Evolutionary conservation across 2,797 vertebrate genomes (phyloP).

Genomic region (Columba guinea): DNA sequence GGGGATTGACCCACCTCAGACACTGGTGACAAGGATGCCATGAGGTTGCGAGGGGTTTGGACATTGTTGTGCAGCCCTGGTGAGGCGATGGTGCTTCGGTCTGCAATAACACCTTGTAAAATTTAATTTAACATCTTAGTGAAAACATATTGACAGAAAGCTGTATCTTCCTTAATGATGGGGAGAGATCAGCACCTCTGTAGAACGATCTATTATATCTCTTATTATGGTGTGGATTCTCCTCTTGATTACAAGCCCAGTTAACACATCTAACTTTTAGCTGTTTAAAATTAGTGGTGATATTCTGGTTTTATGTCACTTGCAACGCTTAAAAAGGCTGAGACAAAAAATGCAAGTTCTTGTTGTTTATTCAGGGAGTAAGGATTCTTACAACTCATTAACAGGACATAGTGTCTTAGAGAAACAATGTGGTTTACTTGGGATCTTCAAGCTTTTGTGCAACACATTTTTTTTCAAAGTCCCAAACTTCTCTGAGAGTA

Average conservation of each 20-base stretch:
- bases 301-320: not conserved
- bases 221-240: fast-evolving
- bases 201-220: not conserved
- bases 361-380: not conserved
- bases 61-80: not conserved
- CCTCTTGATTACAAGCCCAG: not conserved
- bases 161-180: not conserved
- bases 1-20: not conserved
- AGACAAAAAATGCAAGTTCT: not conserved
- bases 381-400: not conserved
- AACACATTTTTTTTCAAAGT: not conserved
- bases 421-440: not conserved
- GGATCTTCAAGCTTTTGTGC: not conserved
- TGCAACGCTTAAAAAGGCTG: not conserved
- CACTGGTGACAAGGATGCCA: not conserved
- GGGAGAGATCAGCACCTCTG: not conserved
- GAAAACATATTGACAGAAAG: not conserved
- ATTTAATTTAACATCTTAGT: not conserved
- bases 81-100: not conserved
- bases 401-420: not conserved
- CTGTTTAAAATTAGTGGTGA: not conserved
- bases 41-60: not conserved
- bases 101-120: not conserved
- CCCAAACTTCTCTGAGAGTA: not conserved
- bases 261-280: not conserved